Conservation (phyloP, 2,113 vertebrate genomes). For the Oenanthe oenanthe region DNA sequence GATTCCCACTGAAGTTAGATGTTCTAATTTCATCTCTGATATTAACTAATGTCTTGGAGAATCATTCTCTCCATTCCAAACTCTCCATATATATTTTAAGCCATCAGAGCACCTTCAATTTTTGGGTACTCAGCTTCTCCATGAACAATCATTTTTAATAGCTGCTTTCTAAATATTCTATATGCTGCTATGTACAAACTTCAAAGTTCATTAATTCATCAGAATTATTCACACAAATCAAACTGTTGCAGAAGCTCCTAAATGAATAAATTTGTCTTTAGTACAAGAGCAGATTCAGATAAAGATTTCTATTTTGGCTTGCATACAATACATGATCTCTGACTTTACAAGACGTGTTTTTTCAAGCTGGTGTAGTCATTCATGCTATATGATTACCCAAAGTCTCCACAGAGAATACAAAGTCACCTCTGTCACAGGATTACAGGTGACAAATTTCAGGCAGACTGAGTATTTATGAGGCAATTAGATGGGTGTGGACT, state of each 20-base stretch:
- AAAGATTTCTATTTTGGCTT: background rate
- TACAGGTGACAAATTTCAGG: background rate
- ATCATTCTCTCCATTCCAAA: background rate
- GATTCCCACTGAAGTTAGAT: background rate
- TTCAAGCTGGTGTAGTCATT: background rate
- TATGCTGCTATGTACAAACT: background rate
- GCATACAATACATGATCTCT: background rate
- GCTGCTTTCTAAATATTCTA: background rate
- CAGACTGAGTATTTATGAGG: background rate
- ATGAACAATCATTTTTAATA: background rate
- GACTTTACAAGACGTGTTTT: background rate
- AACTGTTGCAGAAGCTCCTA: background rate
- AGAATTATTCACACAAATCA: background rate
- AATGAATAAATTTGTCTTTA: background rate
- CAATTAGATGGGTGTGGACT: slow-evolving; percentile 12
- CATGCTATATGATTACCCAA: background rate
- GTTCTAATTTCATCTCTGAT: background rate
- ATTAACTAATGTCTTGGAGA: background rate
- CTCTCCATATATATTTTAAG: background rate
- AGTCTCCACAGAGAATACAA: background rate
- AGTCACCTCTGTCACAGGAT: background rate
- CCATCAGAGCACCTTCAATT: background rate
- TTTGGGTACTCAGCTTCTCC: background rate
- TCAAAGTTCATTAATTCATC: background rate
- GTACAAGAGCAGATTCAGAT: background rate